Evolutionary conservation across 2,113 vertebrate species (phyloP).

Genomic region (Phrynosoma platyrhinos): DNA sequence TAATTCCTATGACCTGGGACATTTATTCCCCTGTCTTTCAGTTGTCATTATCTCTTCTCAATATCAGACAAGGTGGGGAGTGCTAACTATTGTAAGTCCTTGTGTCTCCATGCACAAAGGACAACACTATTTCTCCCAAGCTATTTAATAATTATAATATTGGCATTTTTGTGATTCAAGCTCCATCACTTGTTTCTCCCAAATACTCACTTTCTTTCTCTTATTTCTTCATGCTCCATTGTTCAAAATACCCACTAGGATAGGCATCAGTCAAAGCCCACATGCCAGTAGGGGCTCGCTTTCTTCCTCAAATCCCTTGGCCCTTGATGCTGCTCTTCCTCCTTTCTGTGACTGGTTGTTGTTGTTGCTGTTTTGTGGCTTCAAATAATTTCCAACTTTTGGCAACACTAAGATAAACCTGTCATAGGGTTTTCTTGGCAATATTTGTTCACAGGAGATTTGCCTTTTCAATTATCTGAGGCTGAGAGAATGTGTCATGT

Average conservation of each 20-base stretch:
- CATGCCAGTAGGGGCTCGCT: background rate
- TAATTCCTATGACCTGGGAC: slow-evolving; percentile 18
- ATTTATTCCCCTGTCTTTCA: slow-evolving; percentile 22
- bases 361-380: no score
- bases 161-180: background rate
- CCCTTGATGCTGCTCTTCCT: background rate
- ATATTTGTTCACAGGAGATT: no score
- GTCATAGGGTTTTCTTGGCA: no score
- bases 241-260: background rate
- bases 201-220: background rate
- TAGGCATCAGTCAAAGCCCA: background rate
- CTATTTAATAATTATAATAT: background rate
- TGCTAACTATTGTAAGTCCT: background rate
- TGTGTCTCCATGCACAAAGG: background rate
- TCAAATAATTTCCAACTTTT: no score
- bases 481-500: no score
- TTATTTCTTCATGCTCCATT: background rate
- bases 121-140: background rate
- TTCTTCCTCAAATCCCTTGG: background rate
- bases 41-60: slow-evolving; percentile 28
- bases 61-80: background rate
- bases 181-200: background rate
- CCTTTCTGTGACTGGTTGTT: no score
- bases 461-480: no score
- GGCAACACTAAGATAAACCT: no score